Evolutionary conservation across 1,140 invertebrate species (phyloP), one percentile per base, ranked within the genome.

Genomic region (Drosophila tropicalis): DNA sequence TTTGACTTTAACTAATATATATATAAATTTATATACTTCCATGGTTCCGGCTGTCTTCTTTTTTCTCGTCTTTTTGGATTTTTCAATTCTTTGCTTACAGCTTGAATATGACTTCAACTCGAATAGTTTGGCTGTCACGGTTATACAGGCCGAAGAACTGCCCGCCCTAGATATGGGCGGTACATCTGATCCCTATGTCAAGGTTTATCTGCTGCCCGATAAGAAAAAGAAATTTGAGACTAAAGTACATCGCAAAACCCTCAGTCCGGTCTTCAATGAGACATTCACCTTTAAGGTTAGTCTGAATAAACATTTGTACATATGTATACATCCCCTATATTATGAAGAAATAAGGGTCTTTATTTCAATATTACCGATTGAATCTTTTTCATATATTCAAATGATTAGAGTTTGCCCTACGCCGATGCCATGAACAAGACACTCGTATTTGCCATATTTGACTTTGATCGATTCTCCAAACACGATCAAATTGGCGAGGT

Each of bases 211-310:
- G 36, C 94, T 99, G 70, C 99, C 99, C 0, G 99, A 99, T 92
- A 99, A 99, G 94, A 99, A 99, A 93, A 99, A 99, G 94, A 99
- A 99, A 93, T 99, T 99, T 92, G 99, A 99, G 93, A 99, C 99
- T 1, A 99, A 99, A 95, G 99, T 99, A 67, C 99, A 99, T 93
- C 95, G 99, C 69, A 99, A 99, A 93, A 99, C 99, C 3, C 94
- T 99, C 25, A 99, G 96, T 94, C 99, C 99, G 0, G 97, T 99
- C 54, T 99, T 99, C 93, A 99, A 99, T 92, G 99, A 99, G 93
- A 99, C 97, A 9, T 99, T 99, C 93, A 96, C 98, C 41, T 99
- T 99, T 93, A 99, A 99, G 95, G 98, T 98, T 92, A 92, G 92
- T 82, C 22, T 34, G 29, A n/a, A 22, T 61, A n/a, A n/a, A n/a